Conservation (phyloP, 2,888 invertebrate species). For the Gryllus longicercus region DNA sequence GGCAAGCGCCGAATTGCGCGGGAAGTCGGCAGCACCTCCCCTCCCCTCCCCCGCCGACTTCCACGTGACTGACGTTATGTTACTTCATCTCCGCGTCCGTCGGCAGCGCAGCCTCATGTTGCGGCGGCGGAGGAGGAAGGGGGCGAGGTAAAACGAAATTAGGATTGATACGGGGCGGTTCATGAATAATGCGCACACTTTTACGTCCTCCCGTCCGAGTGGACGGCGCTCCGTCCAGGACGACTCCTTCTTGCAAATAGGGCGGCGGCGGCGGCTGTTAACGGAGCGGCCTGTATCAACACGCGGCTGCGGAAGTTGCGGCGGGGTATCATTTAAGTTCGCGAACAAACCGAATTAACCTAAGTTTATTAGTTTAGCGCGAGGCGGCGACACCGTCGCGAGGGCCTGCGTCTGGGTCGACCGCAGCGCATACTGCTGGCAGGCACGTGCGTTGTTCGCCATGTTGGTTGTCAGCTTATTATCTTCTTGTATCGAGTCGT, state of each 20-base stretch:
- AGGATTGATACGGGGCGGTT: not conserved
- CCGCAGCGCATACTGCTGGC: not conserved
- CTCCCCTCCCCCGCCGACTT: too few relatives aligned
- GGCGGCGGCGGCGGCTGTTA: not conserved
- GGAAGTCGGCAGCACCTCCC: too few relatives aligned
- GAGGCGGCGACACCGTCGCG: not conserved
- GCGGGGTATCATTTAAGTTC: not conserved
- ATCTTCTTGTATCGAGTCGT: too few relatives aligned
- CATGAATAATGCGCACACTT: constrained; percentile 17
- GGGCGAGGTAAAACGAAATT: not conserved
- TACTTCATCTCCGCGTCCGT: not conserved
- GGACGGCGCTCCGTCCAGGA: not conserved
- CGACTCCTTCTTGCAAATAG: not conserved
- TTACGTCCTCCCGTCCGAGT: not conserved
- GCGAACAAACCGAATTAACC: constrained; percentile 17
- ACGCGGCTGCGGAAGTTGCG: not conserved
- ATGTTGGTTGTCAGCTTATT: too few relatives aligned
- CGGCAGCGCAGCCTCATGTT: not conserved
- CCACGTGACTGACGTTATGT: too few relatives aligned
- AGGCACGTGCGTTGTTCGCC: not conserved
- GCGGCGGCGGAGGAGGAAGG: not conserved
- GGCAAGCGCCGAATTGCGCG: too few relatives aligned
- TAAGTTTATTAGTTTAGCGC: constrained; percentile 17
- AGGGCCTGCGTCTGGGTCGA: not conserved
- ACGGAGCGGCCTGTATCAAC: not conserved